phyloP scores from a whole-genome alignment of 2,797 vertebrate genomes.

The Cheirogaleus major region DNA sequence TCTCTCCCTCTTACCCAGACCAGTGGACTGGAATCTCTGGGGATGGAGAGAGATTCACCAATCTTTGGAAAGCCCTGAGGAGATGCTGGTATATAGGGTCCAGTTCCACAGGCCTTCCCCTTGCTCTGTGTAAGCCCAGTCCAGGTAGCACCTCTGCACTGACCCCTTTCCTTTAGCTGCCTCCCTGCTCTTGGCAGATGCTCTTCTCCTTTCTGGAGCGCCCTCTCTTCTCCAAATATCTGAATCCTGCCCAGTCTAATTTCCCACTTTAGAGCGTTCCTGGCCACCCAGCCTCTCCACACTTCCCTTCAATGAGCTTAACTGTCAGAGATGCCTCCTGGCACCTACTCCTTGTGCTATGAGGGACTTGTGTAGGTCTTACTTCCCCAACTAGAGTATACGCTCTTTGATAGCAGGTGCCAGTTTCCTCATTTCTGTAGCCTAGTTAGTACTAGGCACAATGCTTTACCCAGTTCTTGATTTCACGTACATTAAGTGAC shows the following conservation, averaged over 20 bases:
- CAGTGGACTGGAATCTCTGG: background rate
- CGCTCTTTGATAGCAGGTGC: background rate
- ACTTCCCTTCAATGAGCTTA: background rate
- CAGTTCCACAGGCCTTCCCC: too few species aligned
- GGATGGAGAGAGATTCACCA: background rate
- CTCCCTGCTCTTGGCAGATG: background rate
- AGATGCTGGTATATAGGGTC: background rate
- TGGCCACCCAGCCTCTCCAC: background rate
- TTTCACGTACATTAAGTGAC: background rate
- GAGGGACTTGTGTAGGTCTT: background rate
- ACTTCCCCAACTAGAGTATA: background rate
- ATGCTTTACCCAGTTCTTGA: background rate
- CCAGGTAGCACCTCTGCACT: background rate
- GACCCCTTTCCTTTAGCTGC: background rate
- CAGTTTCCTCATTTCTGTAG: background rate
- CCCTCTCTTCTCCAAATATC: background rate
- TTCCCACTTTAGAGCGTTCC: background rate
- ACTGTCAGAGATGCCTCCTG: background rate
- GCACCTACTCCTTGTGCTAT: background rate
- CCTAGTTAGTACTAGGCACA: background rate
- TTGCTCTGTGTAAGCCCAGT: background rate
- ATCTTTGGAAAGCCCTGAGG: background rate
- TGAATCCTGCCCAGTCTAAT: background rate
- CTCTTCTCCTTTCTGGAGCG: background rate
- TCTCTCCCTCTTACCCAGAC: background rate